Evolutionary conservation across 2,797 vertebrate species (phyloP).

Genomic region (Chelidonichthys spinosus): DNA sequence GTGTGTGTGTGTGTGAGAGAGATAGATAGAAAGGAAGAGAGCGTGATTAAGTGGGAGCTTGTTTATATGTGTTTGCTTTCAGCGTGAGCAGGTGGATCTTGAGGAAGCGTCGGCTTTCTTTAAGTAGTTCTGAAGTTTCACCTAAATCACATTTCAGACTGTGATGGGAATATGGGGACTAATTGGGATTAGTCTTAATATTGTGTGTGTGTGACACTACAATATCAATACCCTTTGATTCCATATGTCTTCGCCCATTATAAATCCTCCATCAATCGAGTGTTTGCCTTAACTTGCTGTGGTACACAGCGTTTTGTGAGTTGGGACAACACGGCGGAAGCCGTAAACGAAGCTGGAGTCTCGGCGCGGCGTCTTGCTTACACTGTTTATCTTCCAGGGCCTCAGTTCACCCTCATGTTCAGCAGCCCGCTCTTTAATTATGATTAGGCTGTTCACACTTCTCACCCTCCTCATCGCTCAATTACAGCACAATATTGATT

Average conservation of each 20-base stretch:
- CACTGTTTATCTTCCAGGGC: constrained; percentile 76
- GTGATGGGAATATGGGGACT: constrained; percentile 39
- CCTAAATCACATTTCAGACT: constrained; percentile 48
- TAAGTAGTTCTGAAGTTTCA: constrained; percentile 60
- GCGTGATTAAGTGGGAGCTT: constrained; percentile 70
- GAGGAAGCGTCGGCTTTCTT: constrained; percentile 52
- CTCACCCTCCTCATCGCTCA: constrained; percentile 88
- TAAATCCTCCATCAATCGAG: constrained; percentile 5
- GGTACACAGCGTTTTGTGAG: constrained; percentile 44
- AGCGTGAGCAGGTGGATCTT: constrained; percentile 65
- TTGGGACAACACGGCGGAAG: constrained; percentile 64
- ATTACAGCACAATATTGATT: constrained; percentile 89
- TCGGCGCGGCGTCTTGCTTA: constrained; percentile 54
- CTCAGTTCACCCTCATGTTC: constrained; percentile 73
- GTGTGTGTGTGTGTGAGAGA: constrained; percentile 52
- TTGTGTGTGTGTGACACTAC: constrained; percentile 4
- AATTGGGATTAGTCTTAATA: constrained; percentile 50
- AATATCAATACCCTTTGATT: constrained; percentile 38
- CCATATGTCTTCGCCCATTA: constrained; percentile 9
- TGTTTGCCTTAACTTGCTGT: constrained; percentile 17
- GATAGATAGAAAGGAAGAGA: constrained; percentile 50
- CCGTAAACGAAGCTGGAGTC: neutral
- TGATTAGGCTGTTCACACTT: constrained; percentile 87
- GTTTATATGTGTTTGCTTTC: constrained; percentile 64
- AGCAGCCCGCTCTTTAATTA: constrained; percentile 84